Evolutionary conservation across 2,888 invertebrate species (phyloP).

Genomic region (Boloria euphrosyne): DNA sequence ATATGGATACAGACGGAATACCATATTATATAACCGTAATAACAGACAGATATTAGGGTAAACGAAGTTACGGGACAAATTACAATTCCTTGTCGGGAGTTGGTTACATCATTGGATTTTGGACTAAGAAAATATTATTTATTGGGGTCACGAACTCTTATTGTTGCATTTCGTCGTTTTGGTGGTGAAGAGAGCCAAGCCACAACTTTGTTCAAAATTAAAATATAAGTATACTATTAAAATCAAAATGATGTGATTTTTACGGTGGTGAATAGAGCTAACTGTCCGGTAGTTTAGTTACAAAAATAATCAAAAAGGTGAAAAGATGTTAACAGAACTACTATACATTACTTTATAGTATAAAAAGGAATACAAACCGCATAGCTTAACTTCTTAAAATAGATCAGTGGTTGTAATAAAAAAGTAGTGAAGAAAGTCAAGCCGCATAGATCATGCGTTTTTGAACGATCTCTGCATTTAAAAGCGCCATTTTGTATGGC

Average conservation of each 20-base stretch:
- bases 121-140: too few relatives aligned
- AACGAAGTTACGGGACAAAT: too few relatives aligned
- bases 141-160: too few relatives aligned
- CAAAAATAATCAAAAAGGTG: slow-evolving; percentile 4
- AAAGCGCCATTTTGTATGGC: slow-evolving; percentile 3
- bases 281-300: slow-evolving; percentile 4
- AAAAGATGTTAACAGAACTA: slow-evolving; percentile 3
- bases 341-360: slow-evolving; percentile 4
- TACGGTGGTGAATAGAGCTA: slow-evolving; percentile 4
- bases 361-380: slow-evolving; percentile 3
- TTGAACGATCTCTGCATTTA: not conserved
- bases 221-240: too few relatives aligned
- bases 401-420: slow-evolving; percentile 1
- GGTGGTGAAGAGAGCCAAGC: too few relatives aligned
- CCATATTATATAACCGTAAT: too few relatives aligned
- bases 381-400: slow-evolving; percentile 3
- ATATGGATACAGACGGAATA: too few relatives aligned
- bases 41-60: too few relatives aligned
- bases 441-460: not conserved
- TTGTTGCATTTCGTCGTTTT: too few relatives aligned
- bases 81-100: too few relatives aligned
- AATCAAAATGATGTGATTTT: not conserved
- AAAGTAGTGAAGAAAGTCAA: slow-evolving; percentile 1
- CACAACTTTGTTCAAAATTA: too few relatives aligned
- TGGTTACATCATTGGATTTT: too few relatives aligned